Percentiles rank a stretch among this genome's conserved stretches.
phyloP scores from a whole-genome alignment of 2,888 invertebrate genomes.

The Cephus pygmeus region DNA sequence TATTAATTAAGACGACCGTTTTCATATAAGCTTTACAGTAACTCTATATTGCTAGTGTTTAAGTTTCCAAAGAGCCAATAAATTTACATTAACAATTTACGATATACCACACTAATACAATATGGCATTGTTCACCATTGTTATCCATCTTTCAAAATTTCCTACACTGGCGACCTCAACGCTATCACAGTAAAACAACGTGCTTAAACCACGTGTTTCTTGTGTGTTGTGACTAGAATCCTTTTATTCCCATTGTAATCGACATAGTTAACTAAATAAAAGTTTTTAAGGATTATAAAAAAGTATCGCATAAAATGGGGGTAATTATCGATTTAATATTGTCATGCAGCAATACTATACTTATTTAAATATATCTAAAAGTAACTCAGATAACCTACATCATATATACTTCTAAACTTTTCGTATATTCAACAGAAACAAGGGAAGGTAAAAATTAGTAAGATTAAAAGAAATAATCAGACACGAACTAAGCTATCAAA shows the following conservation, averaged over 20 bases:
- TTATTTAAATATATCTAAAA: neutral
- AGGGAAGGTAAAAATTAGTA: constrained; percentile 63
- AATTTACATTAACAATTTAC: neutral
- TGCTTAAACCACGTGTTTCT: neutral
- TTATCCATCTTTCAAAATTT: neutral
- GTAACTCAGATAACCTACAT: neutral
- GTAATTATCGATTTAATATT: neutral
- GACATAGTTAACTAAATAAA: neutral
- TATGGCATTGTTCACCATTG: neutral
- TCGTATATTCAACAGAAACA: constrained; percentile 64
- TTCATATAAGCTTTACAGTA: neutral
- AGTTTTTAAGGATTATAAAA: neutral
- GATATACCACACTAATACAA: neutral
- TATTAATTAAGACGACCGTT: neutral
- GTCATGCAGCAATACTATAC: neutral
- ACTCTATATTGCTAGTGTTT: neutral
- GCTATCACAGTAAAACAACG: neutral
- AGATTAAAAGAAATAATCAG: constrained; percentile 63
- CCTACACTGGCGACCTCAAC: neutral
- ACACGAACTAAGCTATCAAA: constrained; percentile 61
- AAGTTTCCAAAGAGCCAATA: neutral
- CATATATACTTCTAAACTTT: neutral
- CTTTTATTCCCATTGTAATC: neutral
- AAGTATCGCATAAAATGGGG: neutral
- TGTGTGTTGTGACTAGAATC: neutral